These are phyloP conservation scores for Pterocles orientalis DNA, from an alignment of 2,113 vertebrate species.

Conservation along the genomic window DNA sequence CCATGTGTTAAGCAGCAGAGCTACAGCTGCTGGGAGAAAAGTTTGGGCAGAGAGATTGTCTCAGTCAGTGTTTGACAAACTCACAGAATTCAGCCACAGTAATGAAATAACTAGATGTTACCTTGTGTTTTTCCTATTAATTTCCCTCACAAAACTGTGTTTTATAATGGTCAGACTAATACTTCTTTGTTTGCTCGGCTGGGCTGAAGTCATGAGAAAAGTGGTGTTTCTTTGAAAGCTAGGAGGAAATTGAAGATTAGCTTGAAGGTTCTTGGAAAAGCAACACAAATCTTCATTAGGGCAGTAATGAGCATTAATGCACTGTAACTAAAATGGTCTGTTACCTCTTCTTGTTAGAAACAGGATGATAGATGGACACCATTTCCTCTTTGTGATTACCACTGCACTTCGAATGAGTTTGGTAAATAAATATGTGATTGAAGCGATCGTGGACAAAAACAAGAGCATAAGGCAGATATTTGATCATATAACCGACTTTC, in stretches of 20 bases:
- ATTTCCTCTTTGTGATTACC: conserved; percentile 63
- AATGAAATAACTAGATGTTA: conserved; percentile 28
- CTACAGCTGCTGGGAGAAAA: background rate
- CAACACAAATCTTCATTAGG: conserved; percentile 75
- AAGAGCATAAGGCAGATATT: conserved; percentile 40
- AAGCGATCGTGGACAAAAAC: background rate
- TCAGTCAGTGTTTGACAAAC: background rate
- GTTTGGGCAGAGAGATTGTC: background rate
- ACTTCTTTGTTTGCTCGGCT: background rate
- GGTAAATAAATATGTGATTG: conserved; percentile 47
- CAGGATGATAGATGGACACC: conserved; percentile 60
- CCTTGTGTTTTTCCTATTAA: background rate
- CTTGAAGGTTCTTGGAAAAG: conserved; percentile 60
- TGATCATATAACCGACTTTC: background rate
- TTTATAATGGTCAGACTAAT: conserved; percentile 4
- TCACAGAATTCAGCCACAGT: background rate
- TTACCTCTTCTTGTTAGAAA: conserved; percentile 67
- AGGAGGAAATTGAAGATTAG: conserved; percentile 59
- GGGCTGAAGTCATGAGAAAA: conserved; percentile 29
- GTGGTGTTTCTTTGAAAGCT: conserved; percentile 40
- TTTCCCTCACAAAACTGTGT: conserved; percentile 15
- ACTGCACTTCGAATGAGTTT: conserved; percentile 57
- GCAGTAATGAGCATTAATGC: conserved; percentile 71
- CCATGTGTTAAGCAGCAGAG: background rate
- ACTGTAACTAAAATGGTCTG: conserved; percentile 72